A percentile compares a stretch with the other conserved stretches of the same genome.
These are phyloP conservation scores for Pseudochirops corinnae DNA, from an alignment of 2,797 vertebrate genomes.

Conservation along the genomic window DNA sequence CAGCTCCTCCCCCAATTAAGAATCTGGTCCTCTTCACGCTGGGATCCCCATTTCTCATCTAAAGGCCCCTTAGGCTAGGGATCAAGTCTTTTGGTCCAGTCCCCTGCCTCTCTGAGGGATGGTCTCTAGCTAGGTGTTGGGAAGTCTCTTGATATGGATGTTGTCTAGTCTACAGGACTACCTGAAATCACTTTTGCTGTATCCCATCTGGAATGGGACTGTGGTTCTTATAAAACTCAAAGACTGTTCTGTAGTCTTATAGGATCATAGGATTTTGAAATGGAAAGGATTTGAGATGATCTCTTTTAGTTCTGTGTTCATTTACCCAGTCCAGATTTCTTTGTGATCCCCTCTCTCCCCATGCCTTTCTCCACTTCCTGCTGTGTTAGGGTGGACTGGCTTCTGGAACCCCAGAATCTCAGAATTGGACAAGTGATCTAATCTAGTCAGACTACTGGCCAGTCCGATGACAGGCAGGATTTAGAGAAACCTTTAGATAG, in stretches of 20 bases:
- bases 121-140: neutral
- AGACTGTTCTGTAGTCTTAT: neutral
- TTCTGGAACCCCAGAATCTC: neutral
- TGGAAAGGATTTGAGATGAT: neutral
- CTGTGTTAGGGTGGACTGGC: neutral
- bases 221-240: neutral
- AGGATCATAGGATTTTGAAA: neutral
- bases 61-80: neutral
- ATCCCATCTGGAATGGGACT: neutral
- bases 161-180: neutral
- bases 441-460: neutral
- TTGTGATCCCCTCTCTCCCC: neutral
- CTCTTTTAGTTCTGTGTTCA: neutral
- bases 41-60: slow-evolving; percentile 45
- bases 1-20: slow-evolving; percentile 68
- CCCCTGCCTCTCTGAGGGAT: neutral
- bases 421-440: neutral
- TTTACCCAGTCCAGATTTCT: slow-evolving; percentile 9
- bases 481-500: neutral
- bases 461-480: neutral
- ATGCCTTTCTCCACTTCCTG: slow-evolving; percentile 4
- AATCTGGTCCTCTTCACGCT: slow-evolving; percentile 27
- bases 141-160: neutral
- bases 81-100: neutral
- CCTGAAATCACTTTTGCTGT: neutral